These are phyloP conservation scores for Andrena cerasifolii DNA, from an alignment of 1,140 invertebrate genomes.

Conservation along the genomic window DNA sequence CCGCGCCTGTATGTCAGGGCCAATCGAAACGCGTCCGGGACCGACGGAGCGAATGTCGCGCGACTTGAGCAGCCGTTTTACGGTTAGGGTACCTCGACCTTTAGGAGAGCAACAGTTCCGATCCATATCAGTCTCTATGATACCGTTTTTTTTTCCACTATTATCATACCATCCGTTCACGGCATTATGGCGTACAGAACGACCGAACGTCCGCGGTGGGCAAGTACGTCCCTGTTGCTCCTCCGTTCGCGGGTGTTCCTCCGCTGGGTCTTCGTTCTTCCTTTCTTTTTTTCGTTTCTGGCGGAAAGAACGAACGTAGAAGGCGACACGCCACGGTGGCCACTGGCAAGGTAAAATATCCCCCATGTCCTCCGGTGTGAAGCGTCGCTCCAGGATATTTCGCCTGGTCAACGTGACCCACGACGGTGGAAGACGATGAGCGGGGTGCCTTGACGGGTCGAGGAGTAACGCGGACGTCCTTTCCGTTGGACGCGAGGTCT, in stretches of 20 bases:
- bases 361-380: too few relatives aligned
- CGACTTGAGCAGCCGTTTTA: conserved; percentile 39
- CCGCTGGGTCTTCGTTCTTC: too few relatives aligned
- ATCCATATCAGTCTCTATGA: conserved; percentile 59
- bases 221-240: conserved; percentile 50
- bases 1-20: too few relatives aligned
- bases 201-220: conserved; percentile 50
- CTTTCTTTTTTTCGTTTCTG: too few relatives aligned
- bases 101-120: conserved; percentile 63
- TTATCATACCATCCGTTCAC: conserved; percentile 58
- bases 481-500: conserved; percentile 69
- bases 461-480: conserved; percentile 42
- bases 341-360: background rate
- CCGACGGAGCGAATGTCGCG: conserved; percentile 38
- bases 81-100: conserved; percentile 39
- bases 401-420: background rate
- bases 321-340: too few relatives aligned
- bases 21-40: background rate
- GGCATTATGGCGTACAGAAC: conserved; percentile 33
- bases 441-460: too few relatives aligned
- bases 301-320: too few relatives aligned
- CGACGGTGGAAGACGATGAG: too few relatives aligned
- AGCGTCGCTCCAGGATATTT: background rate
- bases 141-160: conserved; percentile 56
- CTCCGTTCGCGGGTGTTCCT: background rate